Conservation (phyloP, 2,888 invertebrate species). For the Caenorhabditis virilis region DNA sequence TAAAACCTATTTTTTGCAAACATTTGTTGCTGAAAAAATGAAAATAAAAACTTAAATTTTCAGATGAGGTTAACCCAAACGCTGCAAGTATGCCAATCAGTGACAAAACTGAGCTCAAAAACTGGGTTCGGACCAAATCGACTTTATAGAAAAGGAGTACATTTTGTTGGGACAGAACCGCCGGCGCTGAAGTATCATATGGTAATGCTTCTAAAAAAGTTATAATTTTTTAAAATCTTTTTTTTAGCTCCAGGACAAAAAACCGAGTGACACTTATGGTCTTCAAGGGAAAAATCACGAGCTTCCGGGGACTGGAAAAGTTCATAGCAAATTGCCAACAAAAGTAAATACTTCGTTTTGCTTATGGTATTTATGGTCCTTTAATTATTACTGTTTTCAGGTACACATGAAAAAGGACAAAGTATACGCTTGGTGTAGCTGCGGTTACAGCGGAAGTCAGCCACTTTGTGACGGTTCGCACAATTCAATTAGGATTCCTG, state of each 20-base stretch:
- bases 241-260: constrained; percentile 64
- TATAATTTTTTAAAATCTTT: constrained; percentile 1
- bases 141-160: constrained; percentile 58
- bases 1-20: constrained; percentile 1
- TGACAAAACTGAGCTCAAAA: constrained; percentile 46
- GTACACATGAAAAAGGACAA: constrained; percentile 74
- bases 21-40: background rate
- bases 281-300: constrained; percentile 67
- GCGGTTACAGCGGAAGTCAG: constrained; percentile 86
- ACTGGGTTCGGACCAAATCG: constrained; percentile 65
- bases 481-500: constrained; percentile 69
- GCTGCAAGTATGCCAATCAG: constrained; percentile 8
- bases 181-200: constrained; percentile 64
- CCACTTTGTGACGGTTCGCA: constrained; percentile 95
- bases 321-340: constrained; percentile 47
- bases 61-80: constrained; percentile 18
- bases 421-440: constrained; percentile 88
- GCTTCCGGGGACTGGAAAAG: constrained; percentile 61
- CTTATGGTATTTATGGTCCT: too few species aligned
- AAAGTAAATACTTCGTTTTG: constrained; percentile 25
- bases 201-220: constrained; percentile 26
- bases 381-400: constrained; percentile 13
- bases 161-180: constrained; percentile 68
- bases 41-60: background rate
- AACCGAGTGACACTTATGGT: constrained; percentile 62